These are phyloP conservation scores for Catharus bicknelli DNA, from an alignment of 2,113 vertebrate species.

Conservation along the genomic window DNA sequence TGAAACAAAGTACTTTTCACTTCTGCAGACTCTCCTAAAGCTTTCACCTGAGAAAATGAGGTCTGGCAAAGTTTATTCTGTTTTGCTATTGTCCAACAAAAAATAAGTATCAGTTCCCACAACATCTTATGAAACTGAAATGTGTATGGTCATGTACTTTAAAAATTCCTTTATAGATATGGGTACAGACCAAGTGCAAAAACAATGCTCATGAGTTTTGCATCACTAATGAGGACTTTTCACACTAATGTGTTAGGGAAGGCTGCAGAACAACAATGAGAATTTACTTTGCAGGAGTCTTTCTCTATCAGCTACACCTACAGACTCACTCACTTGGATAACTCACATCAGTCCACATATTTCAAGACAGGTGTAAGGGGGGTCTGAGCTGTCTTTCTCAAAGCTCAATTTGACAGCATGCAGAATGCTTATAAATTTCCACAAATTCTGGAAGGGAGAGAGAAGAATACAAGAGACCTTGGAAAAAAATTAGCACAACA, in stretches of 20 bases:
- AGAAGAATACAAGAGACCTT: not conserved
- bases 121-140: not conserved
- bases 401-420: not conserved
- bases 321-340: not conserved
- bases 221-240: not conserved
- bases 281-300: not conserved
- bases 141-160: not conserved
- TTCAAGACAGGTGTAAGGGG: rapidly evolving
- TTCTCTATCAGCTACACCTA: not conserved
- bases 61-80: not conserved
- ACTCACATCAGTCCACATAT: not conserved
- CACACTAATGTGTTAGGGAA: not conserved
- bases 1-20: not conserved
- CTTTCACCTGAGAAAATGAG: not conserved
- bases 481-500: not conserved
- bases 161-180: not conserved
- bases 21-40: not conserved
- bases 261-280: not conserved
- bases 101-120: not conserved
- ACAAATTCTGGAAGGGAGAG: not conserved
- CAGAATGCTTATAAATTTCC: not conserved
- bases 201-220: not conserved
- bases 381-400: not conserved
- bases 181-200: not conserved
- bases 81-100: not conserved